phyloP scores from a whole-genome alignment of 2,797 vertebrate species.

The Petrocephalus schoutedeni region DNA sequence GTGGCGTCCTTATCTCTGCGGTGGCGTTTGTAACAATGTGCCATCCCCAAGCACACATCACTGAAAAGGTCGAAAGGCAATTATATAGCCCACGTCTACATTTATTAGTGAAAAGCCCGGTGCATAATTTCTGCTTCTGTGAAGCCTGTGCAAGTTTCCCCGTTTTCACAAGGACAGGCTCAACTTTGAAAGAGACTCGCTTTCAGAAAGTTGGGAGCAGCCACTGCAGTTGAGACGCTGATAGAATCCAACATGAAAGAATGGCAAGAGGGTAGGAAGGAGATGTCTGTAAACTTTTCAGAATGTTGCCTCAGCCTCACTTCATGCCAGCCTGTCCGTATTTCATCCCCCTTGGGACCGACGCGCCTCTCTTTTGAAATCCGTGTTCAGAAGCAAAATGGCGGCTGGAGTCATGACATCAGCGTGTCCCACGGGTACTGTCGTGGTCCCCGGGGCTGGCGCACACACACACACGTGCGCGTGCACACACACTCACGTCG shows the following conservation, averaged over 20 bases:
- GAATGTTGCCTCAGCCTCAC: conserved; percentile 23
- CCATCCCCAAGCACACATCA: not conserved
- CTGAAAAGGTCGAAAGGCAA: not conserved
- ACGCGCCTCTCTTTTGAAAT: conserved; percentile 8
- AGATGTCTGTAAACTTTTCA: conserved; percentile 23
- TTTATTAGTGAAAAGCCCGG: not conserved
- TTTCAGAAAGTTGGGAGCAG: conserved; percentile 33
- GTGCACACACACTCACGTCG: not conserved
- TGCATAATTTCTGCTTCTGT: not conserved
- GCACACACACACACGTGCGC: not conserved
- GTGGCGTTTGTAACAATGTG: not conserved
- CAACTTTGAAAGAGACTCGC: conserved; percentile 25
- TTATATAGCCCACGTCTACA: not conserved
- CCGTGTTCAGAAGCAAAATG: conserved; percentile 16
- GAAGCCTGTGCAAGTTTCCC: not conserved
- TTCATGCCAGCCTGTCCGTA: not conserved
- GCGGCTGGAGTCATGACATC: not conserved
- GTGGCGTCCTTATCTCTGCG: not conserved
- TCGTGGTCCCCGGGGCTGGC: not conserved
- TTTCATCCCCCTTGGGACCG: not conserved
- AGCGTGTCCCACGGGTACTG: not conserved
- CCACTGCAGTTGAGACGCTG: conserved; percentile 28
- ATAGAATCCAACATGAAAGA: conserved; percentile 41
- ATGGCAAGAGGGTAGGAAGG: conserved; percentile 5
- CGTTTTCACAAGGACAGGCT: conserved; percentile 14